phyloP scores from a whole-genome alignment of 2,113 vertebrate species.

The Platichthys flesus region DNA sequence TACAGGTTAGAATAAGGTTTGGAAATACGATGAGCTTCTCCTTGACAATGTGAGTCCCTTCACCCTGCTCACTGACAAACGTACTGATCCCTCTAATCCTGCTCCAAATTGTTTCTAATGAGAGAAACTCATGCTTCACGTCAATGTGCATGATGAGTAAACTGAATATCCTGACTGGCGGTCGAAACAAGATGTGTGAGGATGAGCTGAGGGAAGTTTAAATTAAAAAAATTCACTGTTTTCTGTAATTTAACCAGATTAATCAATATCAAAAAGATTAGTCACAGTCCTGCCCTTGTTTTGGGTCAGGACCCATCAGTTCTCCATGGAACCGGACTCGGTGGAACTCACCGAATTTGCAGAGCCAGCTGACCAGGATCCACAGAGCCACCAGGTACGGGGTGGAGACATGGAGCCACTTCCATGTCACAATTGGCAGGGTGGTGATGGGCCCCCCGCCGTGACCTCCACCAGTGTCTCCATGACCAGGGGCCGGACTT shows the following conservation, averaged over 20 bases:
- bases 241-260: too few relatives aligned
- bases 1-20: not conserved
- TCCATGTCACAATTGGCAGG: constrained; percentile 82
- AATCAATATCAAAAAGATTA: not conserved
- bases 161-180: too few relatives aligned
- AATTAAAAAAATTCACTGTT: too few relatives aligned
- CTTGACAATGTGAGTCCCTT: too few relatives aligned
- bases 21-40: not conserved
- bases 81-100: not conserved
- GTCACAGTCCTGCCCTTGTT: too few relatives aligned
- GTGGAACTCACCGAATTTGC: constrained; percentile 80
- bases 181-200: too few relatives aligned
- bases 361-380: constrained; percentile 83
- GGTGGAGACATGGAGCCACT: constrained; percentile 74
- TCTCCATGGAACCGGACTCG: not conserved
- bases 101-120: not conserved
- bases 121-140: too few relatives aligned
- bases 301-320: not conserved
- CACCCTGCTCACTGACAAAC: too few relatives aligned
- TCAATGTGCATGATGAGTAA: too few relatives aligned
- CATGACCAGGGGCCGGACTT: not conserved
- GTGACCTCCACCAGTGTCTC: constrained; percentile 24
- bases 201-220: too few relatives aligned
- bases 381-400: constrained; percentile 82
- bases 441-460: constrained; percentile 54